These are phyloP conservation scores for Octodonta nipae DNA, from an alignment of 2,888 invertebrate species.

Conservation along the genomic window DNA sequence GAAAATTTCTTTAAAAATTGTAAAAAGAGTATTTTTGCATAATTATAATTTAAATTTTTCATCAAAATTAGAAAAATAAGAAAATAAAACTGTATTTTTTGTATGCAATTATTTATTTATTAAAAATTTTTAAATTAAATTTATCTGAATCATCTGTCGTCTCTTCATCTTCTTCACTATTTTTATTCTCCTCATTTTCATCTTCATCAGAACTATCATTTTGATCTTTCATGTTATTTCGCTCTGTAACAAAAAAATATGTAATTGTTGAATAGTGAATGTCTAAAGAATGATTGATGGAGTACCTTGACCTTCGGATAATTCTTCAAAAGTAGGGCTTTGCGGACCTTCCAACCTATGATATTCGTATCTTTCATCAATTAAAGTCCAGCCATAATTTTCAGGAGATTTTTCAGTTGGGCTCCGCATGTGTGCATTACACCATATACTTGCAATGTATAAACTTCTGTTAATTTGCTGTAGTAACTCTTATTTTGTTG, in stretches of 20 bases:
- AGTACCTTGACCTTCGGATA: neutral
- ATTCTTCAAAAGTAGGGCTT: slow-evolving; percentile 7
- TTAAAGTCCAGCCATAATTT: slow-evolving; percentile 7
- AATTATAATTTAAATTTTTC: too few species aligned
- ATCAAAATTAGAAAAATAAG: too few species aligned
- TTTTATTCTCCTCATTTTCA: too few species aligned
- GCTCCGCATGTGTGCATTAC: slow-evolving; percentile 9
- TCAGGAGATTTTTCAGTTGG: slow-evolving; percentile 7
- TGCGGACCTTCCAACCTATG: slow-evolving; percentile 9
- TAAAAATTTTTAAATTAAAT: too few species aligned
- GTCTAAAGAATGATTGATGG: neutral
- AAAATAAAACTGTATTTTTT: too few species aligned
- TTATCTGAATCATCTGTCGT: too few species aligned
- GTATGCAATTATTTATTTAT: too few species aligned
- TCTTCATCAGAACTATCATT: neutral
- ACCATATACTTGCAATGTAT: slow-evolving; percentile 8
- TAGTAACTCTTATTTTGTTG: too few species aligned
- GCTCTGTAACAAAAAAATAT: neutral
- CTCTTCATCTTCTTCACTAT: too few species aligned
- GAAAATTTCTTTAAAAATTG: too few species aligned
- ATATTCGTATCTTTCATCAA: slow-evolving; percentile 4
- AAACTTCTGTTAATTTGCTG: slow-evolving; percentile 7
- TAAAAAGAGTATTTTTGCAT: too few species aligned
- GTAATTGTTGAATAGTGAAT: neutral
- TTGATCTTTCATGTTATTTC: neutral